Percentiles rank a stretch among this genome's conserved stretches.
phyloP scores from a whole-genome alignment of 2,888 invertebrate species.

The Acleris laterana region DNA sequence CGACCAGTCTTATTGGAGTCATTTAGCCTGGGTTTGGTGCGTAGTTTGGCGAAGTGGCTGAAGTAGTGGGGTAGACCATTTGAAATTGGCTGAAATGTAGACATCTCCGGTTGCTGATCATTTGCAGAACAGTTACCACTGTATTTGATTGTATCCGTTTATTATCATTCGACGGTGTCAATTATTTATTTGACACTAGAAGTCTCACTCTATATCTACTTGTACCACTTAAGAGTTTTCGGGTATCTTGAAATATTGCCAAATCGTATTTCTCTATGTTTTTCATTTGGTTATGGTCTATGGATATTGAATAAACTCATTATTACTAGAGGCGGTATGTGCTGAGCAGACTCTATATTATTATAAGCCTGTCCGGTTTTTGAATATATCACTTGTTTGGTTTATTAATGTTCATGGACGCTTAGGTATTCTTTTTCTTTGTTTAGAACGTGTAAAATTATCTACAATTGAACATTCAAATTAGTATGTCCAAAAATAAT shows the following conservation, averaged over 20 bases:
- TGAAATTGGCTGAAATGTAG: slow-evolving; percentile 60
- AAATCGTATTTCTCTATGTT: no score
- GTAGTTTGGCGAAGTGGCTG: slow-evolving; percentile 42
- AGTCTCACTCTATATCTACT: no score
- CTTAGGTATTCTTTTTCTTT: slow-evolving; percentile 53
- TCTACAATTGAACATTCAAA: not conserved
- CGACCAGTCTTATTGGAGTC: slow-evolving; percentile 57
- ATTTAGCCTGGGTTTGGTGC: slow-evolving; percentile 42
- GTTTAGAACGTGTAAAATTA: slow-evolving; percentile 1
- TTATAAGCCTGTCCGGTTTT: slow-evolving; percentile 44
- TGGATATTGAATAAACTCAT: no score
- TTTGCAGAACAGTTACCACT: slow-evolving; percentile 56
- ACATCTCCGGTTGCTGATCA: slow-evolving; percentile 59
- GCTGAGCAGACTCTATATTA: no score
- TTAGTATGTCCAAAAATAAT: no score
- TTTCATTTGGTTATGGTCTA: no score
- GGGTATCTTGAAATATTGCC: no score
- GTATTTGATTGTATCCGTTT: slow-evolving; percentile 56
- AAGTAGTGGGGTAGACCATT: slow-evolving; percentile 60
- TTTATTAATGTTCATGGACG: slow-evolving; percentile 63
- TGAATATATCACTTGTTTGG: slow-evolving; percentile 53
- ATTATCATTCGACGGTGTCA: slow-evolving; percentile 31
- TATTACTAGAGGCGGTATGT: no score
- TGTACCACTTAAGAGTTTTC: no score
- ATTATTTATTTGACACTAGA: not conserved